phyloP scores from a whole-genome alignment of 2,113 vertebrate species.

The Oxygymnocypris stewartii region DNA sequence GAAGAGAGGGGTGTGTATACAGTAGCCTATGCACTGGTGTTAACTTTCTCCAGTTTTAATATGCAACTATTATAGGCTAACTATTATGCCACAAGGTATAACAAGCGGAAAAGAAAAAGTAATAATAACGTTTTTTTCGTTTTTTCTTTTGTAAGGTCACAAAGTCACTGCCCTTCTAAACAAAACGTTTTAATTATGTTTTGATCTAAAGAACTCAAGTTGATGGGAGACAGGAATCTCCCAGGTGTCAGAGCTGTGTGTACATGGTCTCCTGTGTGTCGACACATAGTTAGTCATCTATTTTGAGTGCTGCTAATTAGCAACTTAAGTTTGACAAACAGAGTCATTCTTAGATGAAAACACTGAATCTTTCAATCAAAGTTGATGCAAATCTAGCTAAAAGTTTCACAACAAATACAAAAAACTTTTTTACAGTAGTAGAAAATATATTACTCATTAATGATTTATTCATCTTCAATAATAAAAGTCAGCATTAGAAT shows the following conservation, averaged over 20 bases:
- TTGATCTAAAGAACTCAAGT: background rate
- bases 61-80: background rate
- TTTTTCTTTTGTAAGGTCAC: background rate
- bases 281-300: background rate
- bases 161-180: background rate
- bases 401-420: too few species aligned
- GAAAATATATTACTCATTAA: background rate
- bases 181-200: background rate
- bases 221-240: background rate
- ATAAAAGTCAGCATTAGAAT: background rate
- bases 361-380: background rate
- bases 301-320: background rate
- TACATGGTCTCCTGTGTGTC: background rate
- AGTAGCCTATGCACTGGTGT: background rate
- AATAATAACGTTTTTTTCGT: background rate
- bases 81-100: background rate
- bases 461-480: background rate
- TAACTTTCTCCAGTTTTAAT: background rate
- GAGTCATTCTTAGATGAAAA: too few species aligned
- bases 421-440: too few species aligned
- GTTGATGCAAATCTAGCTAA: too few species aligned
- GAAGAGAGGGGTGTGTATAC: too few species aligned
- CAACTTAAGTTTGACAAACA: too few species aligned
- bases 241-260: background rate
- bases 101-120: background rate